Evolutionary conservation across 2,888 invertebrate genomes (phyloP).

Genomic region (Opisthograptis luteolata): DNA sequence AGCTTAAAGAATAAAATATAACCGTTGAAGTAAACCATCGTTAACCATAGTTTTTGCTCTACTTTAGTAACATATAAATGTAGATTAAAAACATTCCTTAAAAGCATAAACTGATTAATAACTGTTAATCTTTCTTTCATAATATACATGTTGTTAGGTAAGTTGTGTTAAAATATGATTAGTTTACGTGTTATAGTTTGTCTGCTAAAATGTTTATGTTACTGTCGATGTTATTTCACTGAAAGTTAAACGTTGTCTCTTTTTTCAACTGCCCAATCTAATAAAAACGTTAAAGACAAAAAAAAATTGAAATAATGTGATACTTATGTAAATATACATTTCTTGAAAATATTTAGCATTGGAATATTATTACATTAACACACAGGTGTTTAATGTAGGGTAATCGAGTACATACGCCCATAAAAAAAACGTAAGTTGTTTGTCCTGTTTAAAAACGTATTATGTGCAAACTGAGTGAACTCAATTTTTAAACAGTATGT

Average conservation of each 20-base stretch:
- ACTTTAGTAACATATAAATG: slow-evolving; percentile 19
- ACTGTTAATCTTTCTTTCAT: slow-evolving; percentile 18
- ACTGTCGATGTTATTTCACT: neutral
- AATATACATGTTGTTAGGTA: slow-evolving; percentile 28
- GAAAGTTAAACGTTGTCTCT: neutral
- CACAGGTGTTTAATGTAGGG: neutral
- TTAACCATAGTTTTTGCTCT: slow-evolving; percentile 22
- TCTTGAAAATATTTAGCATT: too few relatives aligned
- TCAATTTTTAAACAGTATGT: slow-evolving; percentile 44
- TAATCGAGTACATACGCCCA: neutral
- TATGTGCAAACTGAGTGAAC: neutral
- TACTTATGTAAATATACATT: too few relatives aligned
- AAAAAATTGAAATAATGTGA: too few relatives aligned
- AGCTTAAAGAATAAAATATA: too few relatives aligned
- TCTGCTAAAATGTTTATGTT: slow-evolving; percentile 9
- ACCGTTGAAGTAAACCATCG: too few relatives aligned
- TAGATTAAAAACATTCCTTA: slow-evolving; percentile 20
- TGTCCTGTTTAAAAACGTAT: too few relatives aligned
- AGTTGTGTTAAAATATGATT: slow-evolving; percentile 24
- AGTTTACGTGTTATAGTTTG: slow-evolving; percentile 23
- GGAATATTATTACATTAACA: neutral
- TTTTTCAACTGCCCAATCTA: neutral
- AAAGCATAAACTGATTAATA: slow-evolving; percentile 17
- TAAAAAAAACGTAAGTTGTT: neutral
- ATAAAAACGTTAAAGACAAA: too few relatives aligned